A percentile compares a stretch with the other conserved stretches of the same genome.
phyloP scores from a whole-genome alignment of 2,797 vertebrate species.

The Sitta carolinensis region DNA sequence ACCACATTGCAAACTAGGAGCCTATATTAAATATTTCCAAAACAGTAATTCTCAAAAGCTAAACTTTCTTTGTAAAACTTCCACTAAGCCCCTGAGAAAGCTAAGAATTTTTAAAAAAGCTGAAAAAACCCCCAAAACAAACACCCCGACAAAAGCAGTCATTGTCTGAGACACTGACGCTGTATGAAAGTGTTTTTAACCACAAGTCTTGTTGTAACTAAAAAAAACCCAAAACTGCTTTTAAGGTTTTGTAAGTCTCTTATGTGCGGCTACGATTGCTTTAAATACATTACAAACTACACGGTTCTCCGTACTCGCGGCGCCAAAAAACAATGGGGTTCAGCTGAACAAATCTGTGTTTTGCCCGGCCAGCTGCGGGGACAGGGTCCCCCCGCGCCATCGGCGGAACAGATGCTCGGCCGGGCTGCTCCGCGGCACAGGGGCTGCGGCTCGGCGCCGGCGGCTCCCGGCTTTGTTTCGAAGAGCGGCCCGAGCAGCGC shows the following conservation, averaged over 20 bases:
- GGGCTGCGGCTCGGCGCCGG: fast-evolving
- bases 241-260: background rate
- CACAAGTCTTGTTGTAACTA: fast-evolving
- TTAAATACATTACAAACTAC: background rate
- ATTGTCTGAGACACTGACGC: background rate
- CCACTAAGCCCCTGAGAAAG: background rate
- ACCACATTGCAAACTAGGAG: background rate
- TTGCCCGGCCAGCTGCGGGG: background rate
- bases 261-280: background rate
- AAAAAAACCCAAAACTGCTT: background rate
- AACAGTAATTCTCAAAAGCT: background rate
- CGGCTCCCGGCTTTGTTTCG: background rate
- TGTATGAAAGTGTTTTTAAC: background rate
- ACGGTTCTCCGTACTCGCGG: background rate
- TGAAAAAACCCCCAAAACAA: background rate
- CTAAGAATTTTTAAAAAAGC: background rate
- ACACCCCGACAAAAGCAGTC: background rate
- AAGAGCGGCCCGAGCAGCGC: fast-evolving
- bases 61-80: background rate
- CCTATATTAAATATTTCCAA: background rate
- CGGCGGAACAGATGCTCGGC: fast-evolving
- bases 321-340: fast-evolving
- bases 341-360: fast-evolving
- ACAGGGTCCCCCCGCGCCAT: background rate
- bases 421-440: too few relatives aligned